These are phyloP conservation scores for Reticulitermes lucifugus DNA, from an alignment of 2,888 invertebrate species.

Conservation along the genomic window DNA sequence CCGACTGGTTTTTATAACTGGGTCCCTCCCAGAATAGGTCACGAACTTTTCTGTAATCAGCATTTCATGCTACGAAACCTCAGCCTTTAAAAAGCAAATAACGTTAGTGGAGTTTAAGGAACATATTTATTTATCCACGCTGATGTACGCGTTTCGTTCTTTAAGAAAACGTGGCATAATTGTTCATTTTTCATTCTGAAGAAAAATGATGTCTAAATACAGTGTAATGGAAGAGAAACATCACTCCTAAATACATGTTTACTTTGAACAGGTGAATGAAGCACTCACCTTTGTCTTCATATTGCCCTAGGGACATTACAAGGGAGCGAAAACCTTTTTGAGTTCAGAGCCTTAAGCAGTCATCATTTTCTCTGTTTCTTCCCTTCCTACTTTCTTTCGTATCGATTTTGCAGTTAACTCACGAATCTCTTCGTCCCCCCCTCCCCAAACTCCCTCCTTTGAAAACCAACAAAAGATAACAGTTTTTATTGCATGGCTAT, in stretches of 20 bases:
- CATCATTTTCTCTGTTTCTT: conserved; percentile 19
- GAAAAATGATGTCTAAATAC: not conserved
- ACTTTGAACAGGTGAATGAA: too few species aligned
- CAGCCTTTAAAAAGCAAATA: too few species aligned
- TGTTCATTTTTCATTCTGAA: too few species aligned
- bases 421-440: not conserved
- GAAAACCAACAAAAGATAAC: conserved; percentile 36
- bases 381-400: conserved; percentile 15
- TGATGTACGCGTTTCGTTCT: too few species aligned
- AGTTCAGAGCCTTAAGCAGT: conserved; percentile 19
- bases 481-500: conserved; percentile 28
- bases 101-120: too few species aligned
- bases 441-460: not conserved
- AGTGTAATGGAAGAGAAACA: conserved; percentile 2
- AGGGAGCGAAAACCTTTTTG: not conserved
- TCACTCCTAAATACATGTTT: too few species aligned
- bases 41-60: too few species aligned
- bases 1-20: too few species aligned
- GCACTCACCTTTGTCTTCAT: not conserved
- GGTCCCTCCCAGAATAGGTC: too few species aligned
- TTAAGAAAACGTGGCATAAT: too few species aligned
- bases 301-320: not conserved
- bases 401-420: conserved; percentile 41
- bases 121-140: too few species aligned
- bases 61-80: too few species aligned